phyloP scores from a whole-genome alignment of 2,888 invertebrate genomes.

The Tuta absoluta region DNA sequence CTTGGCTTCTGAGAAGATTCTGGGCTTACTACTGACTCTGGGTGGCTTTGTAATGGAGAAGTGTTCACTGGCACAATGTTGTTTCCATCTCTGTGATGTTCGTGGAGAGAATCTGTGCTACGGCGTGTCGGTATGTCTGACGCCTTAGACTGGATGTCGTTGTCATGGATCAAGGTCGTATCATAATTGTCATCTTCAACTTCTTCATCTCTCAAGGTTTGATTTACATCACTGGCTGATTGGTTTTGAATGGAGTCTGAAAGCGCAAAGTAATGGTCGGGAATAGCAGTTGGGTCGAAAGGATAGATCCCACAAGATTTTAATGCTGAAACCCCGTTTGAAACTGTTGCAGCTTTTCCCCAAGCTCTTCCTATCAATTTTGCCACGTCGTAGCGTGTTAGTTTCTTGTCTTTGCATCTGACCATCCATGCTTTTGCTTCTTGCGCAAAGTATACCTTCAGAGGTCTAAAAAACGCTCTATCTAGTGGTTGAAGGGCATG shows the following conservation, averaged over 20 bases:
- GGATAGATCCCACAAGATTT: constrained; percentile 5
- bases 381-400: not conserved
- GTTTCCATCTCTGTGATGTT: constrained; percentile 7
- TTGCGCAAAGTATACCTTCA: constrained; percentile 24
- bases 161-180: no score
- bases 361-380: constrained; percentile 19
- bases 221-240: no score
- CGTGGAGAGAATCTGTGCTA: not conserved
- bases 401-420: constrained; percentile 10
- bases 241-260: not conserved
- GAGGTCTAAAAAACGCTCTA: constrained; percentile 26
- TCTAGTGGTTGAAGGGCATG: constrained; percentile 34
- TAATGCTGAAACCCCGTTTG: constrained; percentile 13
- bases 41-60: no score
- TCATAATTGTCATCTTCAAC: not conserved
- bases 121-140: constrained; percentile 12
- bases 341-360: constrained; percentile 5
- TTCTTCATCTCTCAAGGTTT: not conserved
- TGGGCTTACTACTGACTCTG: no score
- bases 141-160: not conserved
- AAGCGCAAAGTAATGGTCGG: not conserved
- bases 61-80: not conserved
- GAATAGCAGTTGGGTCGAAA: not conserved
- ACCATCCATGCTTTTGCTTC: constrained; percentile 25
- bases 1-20: no score